Evolutionary conservation across 2,888 invertebrate genomes (phyloP).

Genomic region (Prionchulus punctatus): DNA sequence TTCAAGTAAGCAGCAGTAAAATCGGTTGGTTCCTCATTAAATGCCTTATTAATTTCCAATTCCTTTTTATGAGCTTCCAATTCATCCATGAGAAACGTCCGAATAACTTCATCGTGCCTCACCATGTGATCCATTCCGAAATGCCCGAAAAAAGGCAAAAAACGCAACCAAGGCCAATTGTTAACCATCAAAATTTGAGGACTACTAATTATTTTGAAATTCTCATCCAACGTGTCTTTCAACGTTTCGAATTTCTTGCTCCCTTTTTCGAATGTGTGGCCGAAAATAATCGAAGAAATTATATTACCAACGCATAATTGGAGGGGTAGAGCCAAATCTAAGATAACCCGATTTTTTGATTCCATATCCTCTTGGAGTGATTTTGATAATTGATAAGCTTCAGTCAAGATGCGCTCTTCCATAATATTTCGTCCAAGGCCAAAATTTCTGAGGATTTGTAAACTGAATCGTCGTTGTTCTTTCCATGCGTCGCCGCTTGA

Average conservation of each 20-base stretch:
- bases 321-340: not conserved
- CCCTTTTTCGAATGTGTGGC: not conserved
- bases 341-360: not conserved
- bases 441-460: not conserved
- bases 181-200: not conserved
- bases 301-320: not conserved
- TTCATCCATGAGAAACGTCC: not conserved
- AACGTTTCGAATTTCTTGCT: not conserved
- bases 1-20: conserved; percentile 12
- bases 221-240: not conserved
- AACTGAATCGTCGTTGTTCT: not conserved
- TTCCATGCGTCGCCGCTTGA: not conserved
- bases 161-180: not conserved
- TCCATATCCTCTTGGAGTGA: not conserved
- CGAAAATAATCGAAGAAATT: not conserved
- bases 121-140: not conserved
- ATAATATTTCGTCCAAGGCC: not conserved
- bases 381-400: not conserved
- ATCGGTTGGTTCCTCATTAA: conserved; percentile 5
- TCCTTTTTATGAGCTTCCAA: conserved; percentile 7
- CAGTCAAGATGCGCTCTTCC: not conserved
- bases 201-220: not conserved
- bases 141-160: not conserved
- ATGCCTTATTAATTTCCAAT: conserved; percentile 4
- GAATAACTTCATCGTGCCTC: not conserved